Conservation (phyloP, 2,797 vertebrate species). For the Fundulus diaphanus region DNA sequence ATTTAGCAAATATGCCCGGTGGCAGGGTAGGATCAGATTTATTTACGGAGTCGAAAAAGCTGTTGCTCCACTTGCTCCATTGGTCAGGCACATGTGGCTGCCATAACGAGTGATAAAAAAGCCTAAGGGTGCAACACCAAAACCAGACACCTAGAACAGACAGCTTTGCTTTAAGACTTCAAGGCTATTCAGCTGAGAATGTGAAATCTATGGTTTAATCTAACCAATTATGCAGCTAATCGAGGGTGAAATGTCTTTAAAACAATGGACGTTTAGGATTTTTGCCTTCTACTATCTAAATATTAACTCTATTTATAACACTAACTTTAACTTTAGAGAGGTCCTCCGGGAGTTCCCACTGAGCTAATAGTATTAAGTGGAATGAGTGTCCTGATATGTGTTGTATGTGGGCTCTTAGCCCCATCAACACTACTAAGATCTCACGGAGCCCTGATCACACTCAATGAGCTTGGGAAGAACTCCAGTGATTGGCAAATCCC, state of each 20-base stretch:
- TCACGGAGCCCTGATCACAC: constrained; percentile 65
- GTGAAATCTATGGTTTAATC: neutral
- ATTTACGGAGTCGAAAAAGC: neutral
- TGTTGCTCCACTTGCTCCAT: neutral
- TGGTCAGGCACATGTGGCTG: neutral
- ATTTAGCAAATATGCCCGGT: neutral
- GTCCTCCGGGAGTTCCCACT: constrained; percentile 12
- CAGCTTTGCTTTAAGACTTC: neutral
- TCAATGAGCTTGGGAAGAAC: constrained; percentile 66
- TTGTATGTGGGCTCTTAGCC: constrained; percentile 41
- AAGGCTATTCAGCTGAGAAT: neutral
- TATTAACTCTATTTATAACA: neutral
- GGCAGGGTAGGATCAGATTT: neutral
- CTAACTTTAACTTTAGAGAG: constrained; percentile 7
- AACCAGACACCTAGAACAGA: neutral
- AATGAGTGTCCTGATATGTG: constrained; percentile 51
- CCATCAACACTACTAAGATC: constrained; percentile 63
- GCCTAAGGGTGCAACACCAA: neutral
- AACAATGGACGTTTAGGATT: neutral
- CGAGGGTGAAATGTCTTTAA: neutral
- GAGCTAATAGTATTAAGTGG: constrained; percentile 39
- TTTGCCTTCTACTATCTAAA: neutral
- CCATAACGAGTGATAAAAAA: neutral
- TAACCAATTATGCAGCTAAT: neutral
- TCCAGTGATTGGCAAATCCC: constrained; percentile 65